These are phyloP conservation scores for Labia minor DNA, from an alignment of 2,888 invertebrate genomes.

Conservation along the genomic window DNA sequence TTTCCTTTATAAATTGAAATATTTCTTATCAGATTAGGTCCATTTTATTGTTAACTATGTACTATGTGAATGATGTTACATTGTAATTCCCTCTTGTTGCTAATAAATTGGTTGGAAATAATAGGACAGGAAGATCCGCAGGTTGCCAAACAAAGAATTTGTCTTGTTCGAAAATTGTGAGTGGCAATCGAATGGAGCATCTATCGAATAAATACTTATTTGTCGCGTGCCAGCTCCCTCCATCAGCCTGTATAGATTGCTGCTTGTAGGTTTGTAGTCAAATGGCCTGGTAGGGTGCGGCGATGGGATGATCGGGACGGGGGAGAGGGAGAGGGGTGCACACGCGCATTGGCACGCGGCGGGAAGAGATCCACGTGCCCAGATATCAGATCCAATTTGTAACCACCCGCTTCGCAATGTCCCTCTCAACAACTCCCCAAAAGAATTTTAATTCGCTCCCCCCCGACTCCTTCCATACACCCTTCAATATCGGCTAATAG, in stretches of 20 bases:
- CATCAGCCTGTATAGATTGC: not conserved
- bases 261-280: not conserved
- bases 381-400: too few relatives aligned
- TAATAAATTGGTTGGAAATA: not conserved
- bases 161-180: not conserved
- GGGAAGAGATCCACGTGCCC: not conserved
- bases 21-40: too few relatives aligned
- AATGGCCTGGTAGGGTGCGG: not conserved
- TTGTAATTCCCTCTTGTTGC: not conserved
- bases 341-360: not conserved
- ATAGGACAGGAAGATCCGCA: not conserved
- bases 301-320: not conserved
- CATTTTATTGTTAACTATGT: too few relatives aligned
- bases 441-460: too few relatives aligned
- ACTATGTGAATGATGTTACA: too few relatives aligned
- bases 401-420: too few relatives aligned
- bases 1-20: too few relatives aligned
- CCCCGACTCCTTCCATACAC: too few relatives aligned
- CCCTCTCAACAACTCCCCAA: too few relatives aligned
- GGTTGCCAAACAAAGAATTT: conserved; percentile 7
- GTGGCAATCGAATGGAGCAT: conserved; percentile 1
- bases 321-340: not conserved
- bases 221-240: not conserved
- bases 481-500: too few relatives aligned
- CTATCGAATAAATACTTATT: not conserved